Evolutionary conservation across 2,888 invertebrate species (phyloP).

Genomic region (Anaspis maculata): DNA sequence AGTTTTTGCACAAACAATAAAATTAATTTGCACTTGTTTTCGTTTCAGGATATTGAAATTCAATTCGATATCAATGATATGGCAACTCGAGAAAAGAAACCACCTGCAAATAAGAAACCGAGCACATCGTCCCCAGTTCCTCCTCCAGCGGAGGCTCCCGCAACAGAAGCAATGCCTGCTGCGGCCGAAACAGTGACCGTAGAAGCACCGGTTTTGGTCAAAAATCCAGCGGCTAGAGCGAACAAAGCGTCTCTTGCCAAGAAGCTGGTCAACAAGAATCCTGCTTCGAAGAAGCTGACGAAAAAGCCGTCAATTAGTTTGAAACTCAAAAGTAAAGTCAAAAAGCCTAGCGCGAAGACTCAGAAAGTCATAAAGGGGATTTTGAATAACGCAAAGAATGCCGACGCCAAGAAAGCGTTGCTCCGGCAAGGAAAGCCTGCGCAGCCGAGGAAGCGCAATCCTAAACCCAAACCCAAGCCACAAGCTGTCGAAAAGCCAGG

Average conservation of each 20-base stretch:
- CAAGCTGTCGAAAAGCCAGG: neutral
- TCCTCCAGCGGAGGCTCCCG: constrained; percentile 25
- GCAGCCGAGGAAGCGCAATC: constrained; percentile 18
- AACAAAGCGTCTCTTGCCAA: neutral
- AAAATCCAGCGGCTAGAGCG: neutral
- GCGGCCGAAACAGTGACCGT: neutral
- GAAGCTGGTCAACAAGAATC: constrained; percentile 11
- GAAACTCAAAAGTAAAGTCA: constrained; percentile 29
- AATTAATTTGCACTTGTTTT: constrained; percentile 1
- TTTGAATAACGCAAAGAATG: constrained; percentile 29
- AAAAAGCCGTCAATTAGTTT: constrained; percentile 26
- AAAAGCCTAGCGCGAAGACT: constrained; percentile 24
- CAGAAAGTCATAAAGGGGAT: constrained; percentile 29
- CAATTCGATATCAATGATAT: constrained; percentile 31
- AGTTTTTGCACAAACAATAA: too few species aligned
- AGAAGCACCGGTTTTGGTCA: neutral
- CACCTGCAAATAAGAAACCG: constrained; percentile 35
- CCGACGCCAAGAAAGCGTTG: constrained; percentile 32
- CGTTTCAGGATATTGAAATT: neutral
- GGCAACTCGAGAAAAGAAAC: constrained; percentile 42
- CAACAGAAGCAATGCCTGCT: neutral
- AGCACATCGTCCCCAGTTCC: constrained; percentile 28
- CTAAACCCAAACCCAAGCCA: neutral
- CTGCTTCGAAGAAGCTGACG: constrained; percentile 20
- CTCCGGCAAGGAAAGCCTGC: constrained; percentile 34